Conservation (phyloP, 2,113 vertebrate species). For the Ailurus styani region DNA sequence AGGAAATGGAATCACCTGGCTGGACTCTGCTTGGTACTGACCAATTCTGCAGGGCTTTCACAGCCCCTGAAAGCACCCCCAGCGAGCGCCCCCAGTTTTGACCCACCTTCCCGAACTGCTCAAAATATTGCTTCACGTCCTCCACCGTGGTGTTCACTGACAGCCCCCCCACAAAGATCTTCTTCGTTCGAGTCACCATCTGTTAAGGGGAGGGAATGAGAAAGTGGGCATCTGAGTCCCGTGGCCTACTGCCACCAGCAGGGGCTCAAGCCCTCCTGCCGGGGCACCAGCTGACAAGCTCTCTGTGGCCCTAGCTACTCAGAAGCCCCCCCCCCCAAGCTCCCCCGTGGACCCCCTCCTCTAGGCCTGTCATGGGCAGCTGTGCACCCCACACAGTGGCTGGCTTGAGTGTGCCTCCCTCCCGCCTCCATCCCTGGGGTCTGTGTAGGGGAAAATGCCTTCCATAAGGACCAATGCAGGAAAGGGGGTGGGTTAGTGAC, state of each 20-base stretch:
- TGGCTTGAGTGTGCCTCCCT: background rate
- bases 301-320: slow-evolving; percentile 62
- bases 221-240: slow-evolving; percentile 73
- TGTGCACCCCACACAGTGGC: slow-evolving; percentile 54
- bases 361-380: slow-evolving; percentile 58
- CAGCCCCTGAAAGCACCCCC: background rate
- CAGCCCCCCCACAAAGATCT: slow-evolving; percentile 98
- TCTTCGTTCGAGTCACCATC: slow-evolving; percentile 99
- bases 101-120: slow-evolving; percentile 99
- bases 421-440: background rate
- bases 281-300: slow-evolving; percentile 74
- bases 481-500: background rate
- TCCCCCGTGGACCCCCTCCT: background rate
- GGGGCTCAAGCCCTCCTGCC: slow-evolving; percentile 61
- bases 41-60: background rate
- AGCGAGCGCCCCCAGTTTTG: background rate
- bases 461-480: background rate
- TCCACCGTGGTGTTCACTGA: slow-evolving; percentile 99
- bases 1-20: background rate
- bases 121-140: slow-evolving; percentile 98
- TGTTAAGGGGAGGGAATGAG: slow-evolving; percentile 81
- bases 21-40: background rate
- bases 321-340: background rate
- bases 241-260: slow-evolving; percentile 68
- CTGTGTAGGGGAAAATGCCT: background rate